Base-by-base conservation (phyloP, 2,888 invertebrate species). In the Melanostoma mellinum region DNA sequence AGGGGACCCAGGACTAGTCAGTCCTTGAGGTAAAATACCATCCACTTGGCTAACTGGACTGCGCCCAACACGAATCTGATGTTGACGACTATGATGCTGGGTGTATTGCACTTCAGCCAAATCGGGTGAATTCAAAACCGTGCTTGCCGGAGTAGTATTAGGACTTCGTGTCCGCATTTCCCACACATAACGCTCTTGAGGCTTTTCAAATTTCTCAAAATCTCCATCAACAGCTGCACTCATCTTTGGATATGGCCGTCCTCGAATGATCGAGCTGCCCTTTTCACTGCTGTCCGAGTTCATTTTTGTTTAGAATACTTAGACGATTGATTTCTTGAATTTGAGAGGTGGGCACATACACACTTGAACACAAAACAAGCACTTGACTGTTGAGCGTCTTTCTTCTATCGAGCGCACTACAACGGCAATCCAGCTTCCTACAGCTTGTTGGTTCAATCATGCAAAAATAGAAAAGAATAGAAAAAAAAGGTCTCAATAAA, bases 121-220 rank as follows among this genome's bases (percentile, higher is more conserved):
- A 86, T 91, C 91, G 10, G 91, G 91, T 9, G 91, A 91, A 85
- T 91, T 91, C 2, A 91, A 86, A 67, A 91, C 91, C 6, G 91
- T 91, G 84, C 90, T 90, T 38, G 90, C 90, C 46, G 91, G 91
- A n/a, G 91, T 91, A 35, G 89, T 89, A 76, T 90, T 91, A 9
- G 91, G 90, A 74, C 90, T 91, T 46, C 90, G 89, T 36, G 89
- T 88, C 50, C 90, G 88, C 89, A 91, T 90, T 86, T 91, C 91
- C 91, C 91, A 91, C 3, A 91, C 90, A 85, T 90, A 90, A 9
- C 90, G 89, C 72, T 91, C 91, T 76, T 90, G 88, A 5, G 87
- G 88, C 72, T 86, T 88, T n/a, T 85, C 86, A 53, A 69, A 74
- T 69, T 77, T 77, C 46, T 80, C 79, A 36, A 55, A 76, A 58